phyloP scores from a whole-genome alignment of 2,113 vertebrate genomes.

The Brachypodius melanocephalos region DNA sequence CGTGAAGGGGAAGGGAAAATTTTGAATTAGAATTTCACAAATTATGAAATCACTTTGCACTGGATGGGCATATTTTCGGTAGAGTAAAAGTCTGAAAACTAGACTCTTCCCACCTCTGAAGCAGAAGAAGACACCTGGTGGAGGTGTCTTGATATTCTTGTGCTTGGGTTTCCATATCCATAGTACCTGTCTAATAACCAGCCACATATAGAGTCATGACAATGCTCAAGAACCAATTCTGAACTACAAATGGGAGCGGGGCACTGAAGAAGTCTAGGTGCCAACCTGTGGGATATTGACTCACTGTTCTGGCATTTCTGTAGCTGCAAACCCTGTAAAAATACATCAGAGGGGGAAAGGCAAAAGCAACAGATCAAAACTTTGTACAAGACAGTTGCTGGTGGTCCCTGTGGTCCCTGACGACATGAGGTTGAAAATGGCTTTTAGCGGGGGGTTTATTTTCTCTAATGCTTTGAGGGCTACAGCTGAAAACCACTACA shows the following conservation, averaged over 20 bases:
- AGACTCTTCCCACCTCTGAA: not conserved
- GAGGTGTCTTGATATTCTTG: not conserved
- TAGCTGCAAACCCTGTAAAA: not conserved
- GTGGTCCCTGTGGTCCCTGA: constrained; percentile 27
- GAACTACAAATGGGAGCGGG: not conserved
- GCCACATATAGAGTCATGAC: not conserved
- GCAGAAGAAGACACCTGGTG: not conserved
- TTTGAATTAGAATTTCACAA: not conserved
- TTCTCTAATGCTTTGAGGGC: constrained; percentile 27
- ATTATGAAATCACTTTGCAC: not conserved
- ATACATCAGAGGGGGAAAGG: not conserved
- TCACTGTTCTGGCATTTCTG: not conserved
- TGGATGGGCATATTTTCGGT: not conserved
- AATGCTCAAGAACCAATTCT: not conserved
- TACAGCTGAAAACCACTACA: constrained; percentile 26
- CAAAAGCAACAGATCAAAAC: not conserved
- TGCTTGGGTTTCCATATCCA: not conserved
- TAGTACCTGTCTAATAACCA: not conserved
- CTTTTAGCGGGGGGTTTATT: not conserved
- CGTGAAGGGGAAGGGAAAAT: not conserved
- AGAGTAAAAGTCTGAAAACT: not conserved
- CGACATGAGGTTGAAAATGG: not conserved
- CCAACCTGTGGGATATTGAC: not conserved
- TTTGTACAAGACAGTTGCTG: not conserved
- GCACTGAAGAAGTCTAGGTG: not conserved